Evolutionary conservation across 2,797 vertebrate species (phyloP).

Genomic region (Lerista edwardsae): DNA sequence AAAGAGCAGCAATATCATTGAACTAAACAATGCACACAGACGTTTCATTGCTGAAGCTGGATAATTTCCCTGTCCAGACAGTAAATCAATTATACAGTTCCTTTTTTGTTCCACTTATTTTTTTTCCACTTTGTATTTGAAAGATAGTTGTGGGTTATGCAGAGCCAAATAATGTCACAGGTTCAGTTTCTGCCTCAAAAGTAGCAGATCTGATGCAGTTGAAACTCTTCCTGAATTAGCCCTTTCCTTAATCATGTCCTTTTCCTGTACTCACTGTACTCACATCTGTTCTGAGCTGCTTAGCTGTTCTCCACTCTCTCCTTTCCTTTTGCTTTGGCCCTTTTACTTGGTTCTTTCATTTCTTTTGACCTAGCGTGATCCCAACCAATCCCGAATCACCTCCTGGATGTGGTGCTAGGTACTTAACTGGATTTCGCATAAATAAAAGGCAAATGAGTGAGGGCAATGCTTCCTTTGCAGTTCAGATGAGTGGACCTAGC

Average conservation of each 20-base stretch:
- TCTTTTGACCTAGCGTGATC: too few species aligned
- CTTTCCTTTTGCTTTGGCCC: not conserved
- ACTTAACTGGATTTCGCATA: not conserved
- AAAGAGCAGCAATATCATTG: not conserved
- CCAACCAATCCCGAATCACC: too few species aligned
- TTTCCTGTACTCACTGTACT: not conserved
- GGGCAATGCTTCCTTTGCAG: not conserved
- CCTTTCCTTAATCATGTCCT: not conserved
- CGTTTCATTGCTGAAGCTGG: conserved; percentile 37
- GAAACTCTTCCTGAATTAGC: not conserved
- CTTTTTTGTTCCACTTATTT: conserved; percentile 45
- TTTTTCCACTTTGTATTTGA: conserved; percentile 39
- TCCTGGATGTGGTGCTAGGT: too few species aligned
- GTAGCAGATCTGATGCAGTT: not conserved
- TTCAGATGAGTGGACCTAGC: not conserved
- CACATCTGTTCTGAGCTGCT: not conserved
- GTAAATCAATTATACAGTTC: conserved; percentile 52
- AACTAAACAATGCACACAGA: not conserved
- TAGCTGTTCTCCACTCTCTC: not conserved
- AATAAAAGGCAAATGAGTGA: not conserved
- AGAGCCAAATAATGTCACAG: conserved; percentile 1
- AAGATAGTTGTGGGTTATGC: not conserved
- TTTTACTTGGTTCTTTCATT: too few species aligned
- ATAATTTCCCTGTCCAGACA: conserved; percentile 39
- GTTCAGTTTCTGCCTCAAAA: not conserved